These are phyloP conservation scores for Smittia aterrima DNA, from an alignment of 2,888 invertebrate species.

Conservation along the genomic window DNA sequence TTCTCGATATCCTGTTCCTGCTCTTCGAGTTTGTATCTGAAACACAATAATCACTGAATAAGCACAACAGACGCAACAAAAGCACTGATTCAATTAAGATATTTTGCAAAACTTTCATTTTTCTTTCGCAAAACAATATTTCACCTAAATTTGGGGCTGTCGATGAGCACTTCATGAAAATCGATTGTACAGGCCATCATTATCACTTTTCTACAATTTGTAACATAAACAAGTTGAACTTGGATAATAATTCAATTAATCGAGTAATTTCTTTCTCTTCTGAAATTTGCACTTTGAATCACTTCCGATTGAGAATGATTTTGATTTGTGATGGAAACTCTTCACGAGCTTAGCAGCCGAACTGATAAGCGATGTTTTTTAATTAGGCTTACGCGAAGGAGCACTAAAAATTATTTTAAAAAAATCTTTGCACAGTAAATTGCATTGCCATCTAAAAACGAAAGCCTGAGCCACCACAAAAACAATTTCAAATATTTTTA, in stretches of 20 bases:
- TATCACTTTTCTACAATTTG: not conserved
- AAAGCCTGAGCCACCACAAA: too few species aligned
- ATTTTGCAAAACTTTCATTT: conserved; percentile 7
- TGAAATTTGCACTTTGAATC: too few species aligned
- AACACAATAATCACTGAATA: not conserved
- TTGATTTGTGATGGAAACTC: too few species aligned
- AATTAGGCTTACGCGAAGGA: too few species aligned
- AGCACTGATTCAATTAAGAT: not conserved
- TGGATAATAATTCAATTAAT: not conserved
- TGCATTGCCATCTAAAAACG: too few species aligned
- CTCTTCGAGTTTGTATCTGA: conserved; percentile 30
- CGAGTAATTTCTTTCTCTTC: too few species aligned
- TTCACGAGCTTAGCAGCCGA: too few species aligned
- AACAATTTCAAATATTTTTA: too few species aligned
- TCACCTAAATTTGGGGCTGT: not conserved
- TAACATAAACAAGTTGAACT: not conserved
- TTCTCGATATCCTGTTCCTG: conserved; percentile 62
- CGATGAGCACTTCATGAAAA: not conserved
- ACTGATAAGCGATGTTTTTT: too few species aligned
- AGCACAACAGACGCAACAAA: not conserved
- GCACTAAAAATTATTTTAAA: too few species aligned
- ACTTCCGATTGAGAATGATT: too few species aligned
- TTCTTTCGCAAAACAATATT: not conserved
- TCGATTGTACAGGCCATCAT: conserved; percentile 12
- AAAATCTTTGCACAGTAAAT: too few species aligned